Evolutionary conservation across 2,797 vertebrate genomes (phyloP), one percentile per base, ranked within the genome.

Genomic region (Ficedula albicollis): DNA sequence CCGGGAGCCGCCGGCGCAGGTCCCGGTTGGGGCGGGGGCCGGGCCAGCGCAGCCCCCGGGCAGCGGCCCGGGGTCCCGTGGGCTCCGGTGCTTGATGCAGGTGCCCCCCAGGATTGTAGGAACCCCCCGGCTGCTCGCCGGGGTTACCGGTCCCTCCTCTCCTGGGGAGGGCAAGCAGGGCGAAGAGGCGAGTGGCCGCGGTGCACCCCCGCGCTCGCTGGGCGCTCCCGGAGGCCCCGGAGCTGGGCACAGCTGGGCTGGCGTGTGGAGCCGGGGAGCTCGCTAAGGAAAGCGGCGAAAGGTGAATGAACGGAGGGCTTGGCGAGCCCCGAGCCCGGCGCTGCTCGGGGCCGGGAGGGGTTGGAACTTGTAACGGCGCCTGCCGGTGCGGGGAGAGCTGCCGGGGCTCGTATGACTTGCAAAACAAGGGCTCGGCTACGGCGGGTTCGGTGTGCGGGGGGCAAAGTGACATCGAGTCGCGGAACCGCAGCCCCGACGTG

Each of bases 401-500:
- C 84, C 38, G 3, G 52, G 4, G 12, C 74, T 52, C n/a, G 18
- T 87, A 39, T 93, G 92, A 92, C 90, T 94, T 89, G 90, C 87
- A 89, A 49, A 91, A 87, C 84, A 3, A 1, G 63, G 82, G 51
- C 54, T 76, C 1, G 15, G 48, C 26, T 5, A 0, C 20, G 0
- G 81, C 21, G 18, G 48, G 3, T 2, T 3, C 9, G 17, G 51
- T 3, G 8, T 30, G 25, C 15, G 13, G 19, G 76, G 63, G 60
- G 20, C 16, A 1, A 3, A 29, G 2, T 10, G 48, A 0, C 3
- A 6, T 6, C 3, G 73, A 3, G 5, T 3, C 9, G 12, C 6
- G 25, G 51, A 6, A 2, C 21, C 17, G 0, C 43, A 0, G 44
- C 0, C 63, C 10, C 16, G 32, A 5, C 6, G 15, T 13, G 34